A percentile compares a stretch with the other conserved stretches of the same genome.
These are phyloP conservation scores for Drosophila ambigua DNA, from an alignment of 1,140 invertebrate species.

Conservation along the genomic window DNA sequence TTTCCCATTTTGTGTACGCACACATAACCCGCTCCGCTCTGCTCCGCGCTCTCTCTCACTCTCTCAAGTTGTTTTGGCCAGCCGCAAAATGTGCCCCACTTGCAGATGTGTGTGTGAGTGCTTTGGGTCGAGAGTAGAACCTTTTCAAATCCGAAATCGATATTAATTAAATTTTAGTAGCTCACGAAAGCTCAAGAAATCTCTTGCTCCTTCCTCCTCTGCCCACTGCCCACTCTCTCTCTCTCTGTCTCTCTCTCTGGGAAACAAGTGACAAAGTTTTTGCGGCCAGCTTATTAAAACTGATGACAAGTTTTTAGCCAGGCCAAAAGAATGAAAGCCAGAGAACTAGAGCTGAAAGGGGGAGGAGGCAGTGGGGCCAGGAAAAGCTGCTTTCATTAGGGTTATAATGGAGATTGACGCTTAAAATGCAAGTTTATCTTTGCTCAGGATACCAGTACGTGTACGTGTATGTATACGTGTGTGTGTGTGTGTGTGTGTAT, in stretches of 20 bases:
- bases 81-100: conserved; percentile 39
- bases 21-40: conserved; percentile 55
- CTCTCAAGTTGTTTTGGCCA: conserved; percentile 57
- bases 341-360: conserved; percentile 1
- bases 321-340: conserved; percentile 27
- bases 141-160: conserved; percentile 81
- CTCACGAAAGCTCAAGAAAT: conserved; percentile 61
- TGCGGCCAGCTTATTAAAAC: conserved; percentile 79
- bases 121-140: conserved; percentile 38
- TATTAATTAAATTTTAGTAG: conserved; percentile 80
- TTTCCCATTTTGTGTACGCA: conserved; percentile 23
- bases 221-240: background rate
- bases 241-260: background rate
- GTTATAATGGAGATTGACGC: conserved; percentile 55
- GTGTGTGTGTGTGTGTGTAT: too few relatives aligned
- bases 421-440: conserved; percentile 54
- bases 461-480: too few relatives aligned
- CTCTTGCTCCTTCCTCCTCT: background rate
- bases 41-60: too few relatives aligned
- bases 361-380: background rate
- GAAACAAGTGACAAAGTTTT: conserved; percentile 65
- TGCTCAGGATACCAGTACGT: conserved; percentile 16
- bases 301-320: conserved; percentile 67
- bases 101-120: conserved; percentile 22
- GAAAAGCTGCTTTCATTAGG: conserved; percentile 49